These are phyloP conservation scores for Callyntrura guangdongensis DNA, from an alignment of 2,888 invertebrate genomes.

Conservation along the genomic window DNA sequence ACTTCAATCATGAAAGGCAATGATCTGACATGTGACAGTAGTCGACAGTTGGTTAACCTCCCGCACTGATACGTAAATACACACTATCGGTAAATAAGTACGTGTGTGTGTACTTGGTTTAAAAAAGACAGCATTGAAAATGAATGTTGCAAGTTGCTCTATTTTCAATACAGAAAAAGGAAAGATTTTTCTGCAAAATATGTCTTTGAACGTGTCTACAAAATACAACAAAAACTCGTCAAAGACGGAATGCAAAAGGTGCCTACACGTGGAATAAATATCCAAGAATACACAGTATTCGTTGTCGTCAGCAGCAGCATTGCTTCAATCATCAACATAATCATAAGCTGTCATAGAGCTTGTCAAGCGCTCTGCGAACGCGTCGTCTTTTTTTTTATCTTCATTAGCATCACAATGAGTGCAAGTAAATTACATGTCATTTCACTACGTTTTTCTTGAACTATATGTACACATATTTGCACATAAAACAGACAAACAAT, in stretches of 20 bases:
- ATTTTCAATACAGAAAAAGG: constrained; percentile 19
- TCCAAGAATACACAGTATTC: not conserved
- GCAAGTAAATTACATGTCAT: constrained; percentile 35
- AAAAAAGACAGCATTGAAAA: constrained; percentile 9
- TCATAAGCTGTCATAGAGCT: constrained; percentile 35
- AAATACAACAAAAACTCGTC: not conserved
- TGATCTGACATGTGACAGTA: constrained; percentile 9
- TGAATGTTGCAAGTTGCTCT: constrained; percentile 33
- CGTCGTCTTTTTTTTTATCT: constrained; percentile 56
- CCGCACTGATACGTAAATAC: too few species aligned
- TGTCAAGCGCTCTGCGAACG: constrained; percentile 3
- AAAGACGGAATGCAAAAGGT: not conserved
- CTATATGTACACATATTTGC: not conserved
- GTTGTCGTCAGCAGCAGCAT: constrained; percentile 27
- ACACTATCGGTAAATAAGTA: too few species aligned
- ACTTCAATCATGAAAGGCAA: not conserved
- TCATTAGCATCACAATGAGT: constrained; percentile 59
- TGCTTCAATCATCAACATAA: constrained; percentile 39
- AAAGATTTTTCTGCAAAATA: not conserved
- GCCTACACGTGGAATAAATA: not conserved
- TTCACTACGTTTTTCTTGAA: not conserved
- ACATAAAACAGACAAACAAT: constrained; percentile 29
- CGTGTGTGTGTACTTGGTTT: not conserved
- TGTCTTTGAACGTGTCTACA: too few species aligned
- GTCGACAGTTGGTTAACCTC: not conserved